Base-by-base conservation (phyloP, 2,113 vertebrate genomes). In the Cathartes aura region DNA sequence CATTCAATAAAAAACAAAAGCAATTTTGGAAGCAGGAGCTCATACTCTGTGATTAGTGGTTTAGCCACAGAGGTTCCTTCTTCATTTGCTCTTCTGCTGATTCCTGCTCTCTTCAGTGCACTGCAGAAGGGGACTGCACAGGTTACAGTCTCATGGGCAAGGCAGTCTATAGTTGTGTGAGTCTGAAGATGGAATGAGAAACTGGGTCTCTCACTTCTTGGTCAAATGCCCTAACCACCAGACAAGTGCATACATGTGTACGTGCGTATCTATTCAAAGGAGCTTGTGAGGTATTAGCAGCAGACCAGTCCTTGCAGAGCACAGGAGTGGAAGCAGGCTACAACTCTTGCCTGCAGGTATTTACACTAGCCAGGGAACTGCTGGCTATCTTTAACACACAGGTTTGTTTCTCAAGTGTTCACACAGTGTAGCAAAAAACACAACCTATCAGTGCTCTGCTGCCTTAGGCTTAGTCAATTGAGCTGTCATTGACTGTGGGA, bases 261-360 rank as follows among this genome's bases (percentile, higher is more conserved):
- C 0, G 1, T 15, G 9, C 1, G 1, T 34, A 15, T 19, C 8
- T 79, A 2, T 47, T 56, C 12, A 23, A 72, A 43, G 22, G 5
- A 71, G 8, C 32, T 19, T 22, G n/a, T 34, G 32, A 56, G 42
- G 4, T 32, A 15, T 47, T 12, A 78, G 17, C 56, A 71, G 42
- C 42, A 43, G 56, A 55, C 5, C 9, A 23, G 18, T 36, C 26
- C 56, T 56, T 63, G 56, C 14, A 55, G 43, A 85, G 11, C 18
- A 48, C 20, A 32, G 81, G 23, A 27, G n/a, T 15, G 43, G 42
- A 63, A 78, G 26, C 17, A 38, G 22, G 36, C 12, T 79, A 38
- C 45, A 66, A 45, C 12, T 64, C 19, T 38, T 52, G 15, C 22
- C 34, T 45, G 23, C 3, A 17, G 23, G 13, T 45, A 59, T 78